Evolutionary conservation across 1,140 invertebrate species (phyloP).

Genomic region (Meteorus sp.): DNA sequence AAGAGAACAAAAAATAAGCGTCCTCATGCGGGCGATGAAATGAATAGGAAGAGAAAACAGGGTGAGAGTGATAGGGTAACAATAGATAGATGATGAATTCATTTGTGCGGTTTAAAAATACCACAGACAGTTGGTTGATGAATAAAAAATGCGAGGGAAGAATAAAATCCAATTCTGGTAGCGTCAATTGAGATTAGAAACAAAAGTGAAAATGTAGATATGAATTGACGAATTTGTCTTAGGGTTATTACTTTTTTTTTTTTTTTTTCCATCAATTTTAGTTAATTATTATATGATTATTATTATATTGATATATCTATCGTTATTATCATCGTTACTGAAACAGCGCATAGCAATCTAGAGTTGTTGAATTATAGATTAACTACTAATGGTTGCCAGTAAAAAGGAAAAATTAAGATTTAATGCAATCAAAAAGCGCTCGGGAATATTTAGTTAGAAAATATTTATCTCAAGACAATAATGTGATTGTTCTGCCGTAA

Average conservation of each 20-base stretch:
- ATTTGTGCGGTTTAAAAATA: neutral
- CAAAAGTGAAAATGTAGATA: neutral
- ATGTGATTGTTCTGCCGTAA: neutral
- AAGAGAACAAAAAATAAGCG: neutral
- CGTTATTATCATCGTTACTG: too few relatives aligned
- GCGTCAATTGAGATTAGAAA: neutral
- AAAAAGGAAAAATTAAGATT: too few relatives aligned
- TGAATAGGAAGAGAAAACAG: neutral
- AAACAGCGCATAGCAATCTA: too few relatives aligned
- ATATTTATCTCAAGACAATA: neutral
- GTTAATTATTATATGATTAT: too few relatives aligned
- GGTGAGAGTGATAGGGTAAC: slow-evolving; percentile 9
- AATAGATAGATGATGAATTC: neutral
- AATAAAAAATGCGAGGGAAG: too few relatives aligned
- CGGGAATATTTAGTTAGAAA: too few relatives aligned
- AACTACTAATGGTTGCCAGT: too few relatives aligned
- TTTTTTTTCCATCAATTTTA: neutral
- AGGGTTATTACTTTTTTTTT: neutral
- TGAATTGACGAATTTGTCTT: neutral
- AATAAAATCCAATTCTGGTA: neutral
- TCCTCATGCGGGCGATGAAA: neutral
- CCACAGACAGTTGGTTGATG: neutral
- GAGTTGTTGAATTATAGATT: too few relatives aligned
- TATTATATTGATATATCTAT: too few relatives aligned
- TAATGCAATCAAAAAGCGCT: too few relatives aligned